These are phyloP conservation scores for Syngnathus rostellatus DNA, from an alignment of 2,797 vertebrate genomes.

Conservation along the genomic window DNA sequence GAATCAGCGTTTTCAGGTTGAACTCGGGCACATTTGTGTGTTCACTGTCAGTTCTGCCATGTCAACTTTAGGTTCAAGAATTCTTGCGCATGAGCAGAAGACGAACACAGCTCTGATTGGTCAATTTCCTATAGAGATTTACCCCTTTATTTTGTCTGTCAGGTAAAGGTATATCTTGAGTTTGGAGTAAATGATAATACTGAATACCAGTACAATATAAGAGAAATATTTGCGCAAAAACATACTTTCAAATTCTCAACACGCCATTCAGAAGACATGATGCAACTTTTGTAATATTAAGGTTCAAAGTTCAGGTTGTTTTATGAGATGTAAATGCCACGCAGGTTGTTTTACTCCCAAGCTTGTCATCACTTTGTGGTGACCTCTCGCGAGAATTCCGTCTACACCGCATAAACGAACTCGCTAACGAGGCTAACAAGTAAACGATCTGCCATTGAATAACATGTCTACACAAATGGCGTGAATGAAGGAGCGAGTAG, in stretches of 20 bases:
- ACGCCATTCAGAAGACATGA: no score
- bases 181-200: no score
- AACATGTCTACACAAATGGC: conserved; percentile 42
- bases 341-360: neutral
- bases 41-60: conserved; percentile 15
- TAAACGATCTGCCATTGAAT: conserved; percentile 20
- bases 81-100: conserved; percentile 31
- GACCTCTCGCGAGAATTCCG: conserved; percentile 40
- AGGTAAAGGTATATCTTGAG: neutral
- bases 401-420: neutral
- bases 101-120: conserved; percentile 24
- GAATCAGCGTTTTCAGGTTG: conserved; percentile 17
- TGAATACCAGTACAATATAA: no score
- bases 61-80: conserved; percentile 3
- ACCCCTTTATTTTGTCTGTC: conserved; percentile 1
- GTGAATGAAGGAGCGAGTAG: conserved; percentile 60
- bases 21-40: conserved; percentile 16
- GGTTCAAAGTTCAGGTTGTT: no score
- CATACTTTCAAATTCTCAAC: no score
- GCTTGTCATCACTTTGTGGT: conserved; percentile 23
- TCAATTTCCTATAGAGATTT: neutral
- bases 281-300: no score
- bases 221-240: no score
- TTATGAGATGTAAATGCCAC: no score
- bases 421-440: conserved; percentile 36